phyloP scores from a whole-genome alignment of 2,797 vertebrate genomes.

The Diceros bicornis region DNA sequence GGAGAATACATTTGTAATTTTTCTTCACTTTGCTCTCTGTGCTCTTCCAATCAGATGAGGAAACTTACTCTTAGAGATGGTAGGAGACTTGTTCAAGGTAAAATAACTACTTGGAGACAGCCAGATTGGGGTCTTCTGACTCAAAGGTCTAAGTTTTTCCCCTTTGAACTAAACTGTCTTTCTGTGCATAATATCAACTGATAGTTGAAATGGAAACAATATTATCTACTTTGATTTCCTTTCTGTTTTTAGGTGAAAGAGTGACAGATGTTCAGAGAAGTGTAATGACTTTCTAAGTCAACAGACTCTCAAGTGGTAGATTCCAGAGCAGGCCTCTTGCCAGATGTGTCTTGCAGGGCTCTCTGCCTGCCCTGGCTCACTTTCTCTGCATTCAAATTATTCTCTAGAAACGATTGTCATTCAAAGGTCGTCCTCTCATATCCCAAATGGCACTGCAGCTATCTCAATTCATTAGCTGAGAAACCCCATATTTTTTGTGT shows the following conservation, averaged over 20 bases:
- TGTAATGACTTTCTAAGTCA: constrained; percentile 39
- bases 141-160: background rate
- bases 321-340: background rate
- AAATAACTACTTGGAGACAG: background rate
- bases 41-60: background rate
- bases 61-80: background rate
- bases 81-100: constrained; percentile 16
- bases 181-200: background rate
- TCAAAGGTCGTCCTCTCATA: background rate
- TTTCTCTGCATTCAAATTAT: constrained; percentile 26
- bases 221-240: background rate
- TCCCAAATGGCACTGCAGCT: background rate
- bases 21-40: background rate
- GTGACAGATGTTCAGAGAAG: background rate
- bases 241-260: constrained; percentile 39
- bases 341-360: background rate
- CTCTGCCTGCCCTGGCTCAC: background rate
- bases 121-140: background rate
- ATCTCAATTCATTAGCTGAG: background rate
- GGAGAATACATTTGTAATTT: background rate
- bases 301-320: background rate
- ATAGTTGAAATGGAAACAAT: constrained; percentile 45
- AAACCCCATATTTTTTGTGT: background rate
- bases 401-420: background rate
- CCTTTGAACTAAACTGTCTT: background rate